Evolutionary conservation across 2,888 invertebrate genomes (phyloP).

Genomic region (Drosophila lutescens): DNA sequence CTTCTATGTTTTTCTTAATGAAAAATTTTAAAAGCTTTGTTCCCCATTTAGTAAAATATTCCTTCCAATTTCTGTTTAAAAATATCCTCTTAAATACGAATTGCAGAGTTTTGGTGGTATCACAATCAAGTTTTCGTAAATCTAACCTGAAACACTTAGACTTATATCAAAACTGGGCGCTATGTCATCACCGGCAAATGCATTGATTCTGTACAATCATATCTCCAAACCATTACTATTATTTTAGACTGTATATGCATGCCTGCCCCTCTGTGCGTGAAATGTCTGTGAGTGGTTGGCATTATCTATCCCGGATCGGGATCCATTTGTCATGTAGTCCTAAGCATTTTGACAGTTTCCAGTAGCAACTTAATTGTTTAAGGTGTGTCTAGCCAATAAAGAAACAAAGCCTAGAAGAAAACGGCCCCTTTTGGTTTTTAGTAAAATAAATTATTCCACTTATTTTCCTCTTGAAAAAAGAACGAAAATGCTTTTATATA

Average conservation of each 20-base stretch:
- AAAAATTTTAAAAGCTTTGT: neutral
- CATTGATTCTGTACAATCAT: slow-evolving; percentile 7
- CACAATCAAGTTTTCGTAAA: neutral
- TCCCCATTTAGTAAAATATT: neutral
- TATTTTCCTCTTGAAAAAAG: too few species aligned
- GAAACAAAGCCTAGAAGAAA: neutral
- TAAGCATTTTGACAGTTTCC: slow-evolving; percentile 15
- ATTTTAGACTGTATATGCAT: neutral
- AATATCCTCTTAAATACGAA: neutral
- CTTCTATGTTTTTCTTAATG: too few species aligned
- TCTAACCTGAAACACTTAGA: neutral
- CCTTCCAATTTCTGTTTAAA: neutral
- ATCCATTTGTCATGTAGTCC: slow-evolving; percentile 1
- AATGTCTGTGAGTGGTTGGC: neutral
- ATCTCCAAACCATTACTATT: neutral
- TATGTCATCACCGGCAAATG: slow-evolving; percentile 1
- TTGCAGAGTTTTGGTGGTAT: too few species aligned
- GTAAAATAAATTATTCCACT: neutral
- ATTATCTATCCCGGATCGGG: neutral
- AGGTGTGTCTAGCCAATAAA: neutral
- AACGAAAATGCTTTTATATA: too few species aligned
- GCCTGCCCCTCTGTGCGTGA: too few species aligned
- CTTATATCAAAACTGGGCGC: neutral
- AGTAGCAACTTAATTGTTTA: slow-evolving; percentile 20
- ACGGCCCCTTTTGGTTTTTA: neutral